A percentile compares a stretch with the other conserved stretches of the same genome.
phyloP scores from a whole-genome alignment of 2,797 vertebrate species.

The Sphenodon punctatus region DNA sequence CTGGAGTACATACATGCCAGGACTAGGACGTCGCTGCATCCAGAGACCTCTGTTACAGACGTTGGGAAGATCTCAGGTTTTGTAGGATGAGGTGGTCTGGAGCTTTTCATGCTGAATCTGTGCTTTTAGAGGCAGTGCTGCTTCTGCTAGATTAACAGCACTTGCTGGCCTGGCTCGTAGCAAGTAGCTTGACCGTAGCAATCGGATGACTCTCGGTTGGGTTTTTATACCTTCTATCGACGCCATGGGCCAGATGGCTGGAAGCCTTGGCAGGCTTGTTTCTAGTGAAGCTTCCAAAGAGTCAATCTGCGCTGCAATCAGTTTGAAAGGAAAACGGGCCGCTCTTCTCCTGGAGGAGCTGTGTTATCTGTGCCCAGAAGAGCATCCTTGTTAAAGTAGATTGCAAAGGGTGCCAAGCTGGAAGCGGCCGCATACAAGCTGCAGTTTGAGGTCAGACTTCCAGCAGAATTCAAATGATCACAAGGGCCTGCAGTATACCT shows the following conservation, averaged over 20 bases:
- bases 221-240: neutral
- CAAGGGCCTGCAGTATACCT: no score
- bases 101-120: neutral
- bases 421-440: neutral
- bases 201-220: neutral
- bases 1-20: fast-evolving
- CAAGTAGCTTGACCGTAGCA: slow-evolving; percentile 10
- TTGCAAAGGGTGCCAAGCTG: slow-evolving; percentile 23
- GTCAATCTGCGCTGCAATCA: slow-evolving; percentile 44
- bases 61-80: neutral
- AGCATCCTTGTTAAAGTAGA: slow-evolving; percentile 18
- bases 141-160: neutral
- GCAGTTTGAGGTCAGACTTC: neutral
- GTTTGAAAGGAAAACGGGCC: slow-evolving; percentile 33
- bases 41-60: neutral
- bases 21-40: neutral
- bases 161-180: neutral
- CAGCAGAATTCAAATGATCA: neutral
- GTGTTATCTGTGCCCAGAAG: slow-evolving; percentile 8
- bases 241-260: slow-evolving; percentile 50
- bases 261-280: slow-evolving; percentile 56
- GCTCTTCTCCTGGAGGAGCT: slow-evolving; percentile 33
- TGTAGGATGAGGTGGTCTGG: neutral
- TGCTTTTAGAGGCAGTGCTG: neutral
- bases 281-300: slow-evolving; percentile 55